Evolutionary conservation across 2,888 invertebrate species (phyloP), one percentile per base, ranked within the genome.

Genomic region (Nomada fabriciana): DNA sequence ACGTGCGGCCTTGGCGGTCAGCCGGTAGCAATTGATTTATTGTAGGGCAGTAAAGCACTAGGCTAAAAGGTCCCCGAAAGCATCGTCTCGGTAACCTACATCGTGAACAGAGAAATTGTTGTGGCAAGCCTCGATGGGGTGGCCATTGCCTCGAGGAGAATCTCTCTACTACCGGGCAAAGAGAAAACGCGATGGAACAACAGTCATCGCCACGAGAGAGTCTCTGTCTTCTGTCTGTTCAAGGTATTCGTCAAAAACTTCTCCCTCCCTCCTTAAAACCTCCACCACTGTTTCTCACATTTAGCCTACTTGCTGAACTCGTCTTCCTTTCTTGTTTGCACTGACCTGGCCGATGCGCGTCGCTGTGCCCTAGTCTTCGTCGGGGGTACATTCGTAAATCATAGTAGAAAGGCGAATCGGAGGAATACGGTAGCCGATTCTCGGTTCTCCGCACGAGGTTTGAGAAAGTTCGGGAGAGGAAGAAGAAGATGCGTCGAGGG

Each of bases 91-190:
- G 91, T 93, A 92, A 93, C 93, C 93, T 93, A 93, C 90, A 93
- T 93, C 92, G 92, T 93, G 93, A 93, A 92, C 89, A 91, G 89
- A 92, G 92, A 93, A 92, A 93, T 93, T 93, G 93, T 94, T 93
- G 93, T 93, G 93, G 93, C 92, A 90, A 91, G 91, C 92, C 93
- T 91, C 92, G 91, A 87, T 92, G 92, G 92, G 93, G 83, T 80
- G 83, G 81, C 74, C 57, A 57, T 57, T 67, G 73, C 71, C 68
- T 63, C 88, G 91, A 75, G 81, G 91, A 82, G 89, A 78, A 85
- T 84, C 73, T 69, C 57, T 47, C 47, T 18, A 71, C 52, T 59
- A 64, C 64, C 61, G 67, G 68, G 4, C 47, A 53, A 61, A 60
- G 78, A 65, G 75, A 75, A 36, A 76, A 78, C 84, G 67, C 70